These are phyloP conservation scores for Macrocentrus cingulum DNA, from an alignment of 1,140 invertebrate genomes.

Conservation along the genomic window DNA sequence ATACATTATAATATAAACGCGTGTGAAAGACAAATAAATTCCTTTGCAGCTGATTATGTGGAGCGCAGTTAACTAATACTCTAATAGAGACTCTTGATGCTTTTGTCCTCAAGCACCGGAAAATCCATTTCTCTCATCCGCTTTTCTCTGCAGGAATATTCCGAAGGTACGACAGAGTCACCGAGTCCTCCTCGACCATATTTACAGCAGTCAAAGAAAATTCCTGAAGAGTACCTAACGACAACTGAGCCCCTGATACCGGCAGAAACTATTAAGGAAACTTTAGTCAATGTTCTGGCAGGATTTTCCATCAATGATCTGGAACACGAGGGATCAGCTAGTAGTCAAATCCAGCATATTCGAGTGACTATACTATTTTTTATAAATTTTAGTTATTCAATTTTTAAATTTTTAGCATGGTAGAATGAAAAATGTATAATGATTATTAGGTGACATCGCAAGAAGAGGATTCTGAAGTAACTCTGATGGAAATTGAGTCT, in stretches of 20 bases:
- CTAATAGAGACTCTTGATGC: too few species aligned
- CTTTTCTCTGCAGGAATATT: slow-evolving; percentile 47
- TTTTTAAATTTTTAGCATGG: too few species aligned
- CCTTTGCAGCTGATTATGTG: not conserved
- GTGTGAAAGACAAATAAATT: slow-evolving; percentile 2
- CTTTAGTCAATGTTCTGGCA: slow-evolving; percentile 31
- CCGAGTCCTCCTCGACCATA: slow-evolving; percentile 55
- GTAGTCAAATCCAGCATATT: slow-evolving; percentile 35
- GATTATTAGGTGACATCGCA: too few species aligned
- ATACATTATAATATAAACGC: too few species aligned
- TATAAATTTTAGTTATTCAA: slow-evolving; percentile 1
- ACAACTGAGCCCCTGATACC: slow-evolving; percentile 55
- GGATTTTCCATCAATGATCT: slow-evolving; percentile 43
- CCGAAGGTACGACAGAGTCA: slow-evolving; percentile 39
- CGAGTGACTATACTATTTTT: slow-evolving; percentile 20
- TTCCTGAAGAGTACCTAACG: slow-evolving; percentile 76
- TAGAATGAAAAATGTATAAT: too few species aligned
- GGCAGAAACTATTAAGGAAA: slow-evolving; percentile 31
- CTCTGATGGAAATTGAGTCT: slow-evolving; percentile 36
- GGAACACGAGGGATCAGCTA: slow-evolving; percentile 63
- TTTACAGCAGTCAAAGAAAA: slow-evolving; percentile 69
- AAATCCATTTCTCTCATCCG: slow-evolving; percentile 29
- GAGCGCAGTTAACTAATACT: not conserved
- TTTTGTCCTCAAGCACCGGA: too few species aligned
- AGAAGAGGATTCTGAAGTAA: slow-evolving; percentile 7